Evolutionary conservation across 2,113 vertebrate genomes (phyloP).

Genomic region (Siniperca chuatsi): DNA sequence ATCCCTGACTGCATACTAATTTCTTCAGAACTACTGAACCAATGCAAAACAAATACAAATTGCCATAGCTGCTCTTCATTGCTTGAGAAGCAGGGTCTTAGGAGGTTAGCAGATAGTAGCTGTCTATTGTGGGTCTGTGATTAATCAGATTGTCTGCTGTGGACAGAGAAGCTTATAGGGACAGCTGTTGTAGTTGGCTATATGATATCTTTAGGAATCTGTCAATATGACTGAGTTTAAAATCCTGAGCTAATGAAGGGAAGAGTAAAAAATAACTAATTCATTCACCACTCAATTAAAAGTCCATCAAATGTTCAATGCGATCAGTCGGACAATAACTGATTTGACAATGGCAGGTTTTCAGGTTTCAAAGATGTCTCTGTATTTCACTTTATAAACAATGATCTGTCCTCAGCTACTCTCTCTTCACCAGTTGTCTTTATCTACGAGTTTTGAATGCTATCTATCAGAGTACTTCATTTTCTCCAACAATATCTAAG

Average conservation of each 20-base stretch:
- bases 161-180: slow-evolving; percentile 49
- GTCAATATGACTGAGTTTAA: slow-evolving; percentile 37
- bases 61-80: slow-evolving; percentile 58
- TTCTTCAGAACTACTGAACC: slow-evolving; percentile 70
- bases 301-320: slow-evolving; percentile 25
- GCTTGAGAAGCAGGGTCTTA: slow-evolving; percentile 51
- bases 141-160: slow-evolving; percentile 66
- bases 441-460: slow-evolving; percentile 45
- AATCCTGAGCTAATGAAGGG: slow-evolving; percentile 50
- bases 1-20: slow-evolving; percentile 76
- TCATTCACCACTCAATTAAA: slow-evolving; percentile 43
- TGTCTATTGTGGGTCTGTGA: slow-evolving; percentile 53
- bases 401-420: slow-evolving; percentile 36
- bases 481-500: slow-evolving; percentile 44
- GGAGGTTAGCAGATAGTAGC: slow-evolving; percentile 57
- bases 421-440: slow-evolving; percentile 31
- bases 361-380: slow-evolving; percentile 5
- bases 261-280: slow-evolving; percentile 17
- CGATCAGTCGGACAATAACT: not conserved
- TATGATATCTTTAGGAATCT: slow-evolving; percentile 37
- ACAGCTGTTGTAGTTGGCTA: slow-evolving; percentile 22
- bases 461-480: slow-evolving; percentile 45
- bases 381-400: slow-evolving; percentile 8
- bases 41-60: slow-evolving; percentile 75
- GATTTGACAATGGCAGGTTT: slow-evolving; percentile 15